Percentiles rank a stretch among this genome's conserved stretches.
phyloP scores from a whole-genome alignment of 2,113 vertebrate species.

The Lucifuga dentata region DNA sequence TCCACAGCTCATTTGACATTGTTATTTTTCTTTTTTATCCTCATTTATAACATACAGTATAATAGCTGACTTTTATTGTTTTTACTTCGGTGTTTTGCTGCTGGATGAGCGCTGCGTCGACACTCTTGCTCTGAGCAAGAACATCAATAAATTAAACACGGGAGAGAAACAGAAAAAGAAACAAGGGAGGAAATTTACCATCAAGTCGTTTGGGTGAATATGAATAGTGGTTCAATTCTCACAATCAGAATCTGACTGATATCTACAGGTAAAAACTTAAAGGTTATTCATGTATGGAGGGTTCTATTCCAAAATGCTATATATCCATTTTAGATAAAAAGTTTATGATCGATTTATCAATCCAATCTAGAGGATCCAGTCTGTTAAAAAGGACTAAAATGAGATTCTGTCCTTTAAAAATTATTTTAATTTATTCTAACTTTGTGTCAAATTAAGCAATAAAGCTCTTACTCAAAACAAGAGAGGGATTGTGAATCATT shows the following conservation, averaged over 20 bases:
- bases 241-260: too few relatives aligned
- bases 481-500: background rate
- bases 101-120: slow-evolving; percentile 4
- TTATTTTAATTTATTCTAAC: background rate
- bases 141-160: slow-evolving; percentile 24
- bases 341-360: background rate
- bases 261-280: too few relatives aligned
- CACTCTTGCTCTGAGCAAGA: background rate
- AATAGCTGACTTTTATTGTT: slow-evolving; percentile 62
- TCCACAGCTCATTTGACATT: background rate
- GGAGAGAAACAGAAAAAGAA: slow-evolving; percentile 28
- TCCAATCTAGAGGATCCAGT: background rate
- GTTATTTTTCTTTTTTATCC: background rate
- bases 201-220: too few relatives aligned
- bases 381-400: background rate
- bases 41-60: slow-evolving; percentile 47
- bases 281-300: too few relatives aligned
- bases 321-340: background rate
- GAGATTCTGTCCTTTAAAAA: too few relatives aligned
- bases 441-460: background rate
- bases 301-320: too few relatives aligned
- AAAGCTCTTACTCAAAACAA: too few relatives aligned
- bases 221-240: background rate
- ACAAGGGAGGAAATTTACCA: slow-evolving; percentile 30
- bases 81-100: slow-evolving; percentile 57